Conservation (phyloP, 2,888 invertebrate genomes). For the Drosophila kanekoi region DNA sequence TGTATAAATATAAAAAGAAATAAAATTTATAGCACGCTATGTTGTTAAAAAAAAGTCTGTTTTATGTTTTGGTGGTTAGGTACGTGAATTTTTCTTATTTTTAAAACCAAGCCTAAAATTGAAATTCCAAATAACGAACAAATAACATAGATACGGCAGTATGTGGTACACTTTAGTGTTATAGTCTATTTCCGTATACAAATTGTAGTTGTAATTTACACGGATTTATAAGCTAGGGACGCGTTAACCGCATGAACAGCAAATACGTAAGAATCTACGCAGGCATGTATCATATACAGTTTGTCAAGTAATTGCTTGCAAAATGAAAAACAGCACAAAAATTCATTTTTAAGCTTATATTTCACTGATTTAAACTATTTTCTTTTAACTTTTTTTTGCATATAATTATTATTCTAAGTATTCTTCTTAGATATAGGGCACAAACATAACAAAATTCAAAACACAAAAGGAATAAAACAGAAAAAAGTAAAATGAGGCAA, state of each 20-base stretch:
- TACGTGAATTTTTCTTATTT: constrained; percentile 83
- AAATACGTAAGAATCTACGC: constrained; percentile 71
- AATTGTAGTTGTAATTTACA: constrained; percentile 64
- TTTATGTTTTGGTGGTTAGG: constrained; percentile 29
- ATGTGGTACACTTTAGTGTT: constrained; percentile 71
- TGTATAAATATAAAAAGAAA: constrained; percentile 20
- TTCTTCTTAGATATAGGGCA: too few relatives aligned
- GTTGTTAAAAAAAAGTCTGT: constrained; percentile 23
- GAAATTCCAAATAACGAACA: constrained; percentile 77
- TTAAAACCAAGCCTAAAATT: constrained; percentile 83
- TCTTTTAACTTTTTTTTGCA: too few relatives aligned
- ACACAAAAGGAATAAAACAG: too few relatives aligned
- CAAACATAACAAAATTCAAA: too few relatives aligned
- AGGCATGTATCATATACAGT: constrained; percentile 56
- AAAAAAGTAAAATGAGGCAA: too few relatives aligned
- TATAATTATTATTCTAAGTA: too few relatives aligned
- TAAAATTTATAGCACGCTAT: constrained; percentile 57
- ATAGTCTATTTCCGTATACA: constrained; percentile 72
- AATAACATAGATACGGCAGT: constrained; percentile 65
- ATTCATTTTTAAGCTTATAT: too few relatives aligned
- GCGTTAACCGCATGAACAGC: constrained; percentile 42
- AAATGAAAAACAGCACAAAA: too few relatives aligned
- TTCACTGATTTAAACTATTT: too few relatives aligned
- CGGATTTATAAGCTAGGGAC: constrained; percentile 57
- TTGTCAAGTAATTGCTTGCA: too few relatives aligned